Evolutionary conservation across 1,140 invertebrate species (phyloP).

Genomic region (Armadillidium nasatum): DNA sequence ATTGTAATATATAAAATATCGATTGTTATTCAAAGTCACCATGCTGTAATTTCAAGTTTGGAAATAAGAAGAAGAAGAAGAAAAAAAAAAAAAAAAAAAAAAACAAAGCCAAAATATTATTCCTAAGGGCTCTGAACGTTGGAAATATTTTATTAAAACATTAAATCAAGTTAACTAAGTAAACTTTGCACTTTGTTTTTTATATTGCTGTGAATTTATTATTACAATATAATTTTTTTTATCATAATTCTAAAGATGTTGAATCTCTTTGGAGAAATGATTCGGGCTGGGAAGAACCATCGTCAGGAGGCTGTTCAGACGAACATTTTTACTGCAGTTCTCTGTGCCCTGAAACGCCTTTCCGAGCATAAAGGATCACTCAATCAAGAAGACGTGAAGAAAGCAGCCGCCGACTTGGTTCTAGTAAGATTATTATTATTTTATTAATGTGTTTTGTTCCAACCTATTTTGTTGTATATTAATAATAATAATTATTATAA

Average conservation of each 20-base stretch:
- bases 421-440: conserved; percentile 43
- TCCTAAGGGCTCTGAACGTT: no score
- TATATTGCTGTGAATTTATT: neutral
- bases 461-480: neutral
- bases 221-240: neutral
- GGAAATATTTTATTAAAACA: no score
- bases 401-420: conserved; percentile 73
- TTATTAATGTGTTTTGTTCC: neutral
- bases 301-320: conserved; percentile 89
- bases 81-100: no score
- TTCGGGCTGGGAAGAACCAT: conserved; percentile 65
- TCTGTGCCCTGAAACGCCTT: conserved; percentile 81
- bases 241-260: conserved; percentile 69
- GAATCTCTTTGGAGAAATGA: conserved; percentile 82
- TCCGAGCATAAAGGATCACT: conserved; percentile 80
- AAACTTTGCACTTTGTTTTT: neutral
- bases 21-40: no score
- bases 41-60: no score
- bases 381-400: conserved; percentile 84
- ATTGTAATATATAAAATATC: no score
- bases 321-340: conserved; percentile 90
- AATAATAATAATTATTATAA: conserved; percentile 8
- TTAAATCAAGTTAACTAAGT: neutral
- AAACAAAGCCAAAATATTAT: no score
- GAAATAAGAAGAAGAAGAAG: no score